phyloP scores from a whole-genome alignment of 2,797 vertebrate species.

The Toxotes lorentzi region DNA sequence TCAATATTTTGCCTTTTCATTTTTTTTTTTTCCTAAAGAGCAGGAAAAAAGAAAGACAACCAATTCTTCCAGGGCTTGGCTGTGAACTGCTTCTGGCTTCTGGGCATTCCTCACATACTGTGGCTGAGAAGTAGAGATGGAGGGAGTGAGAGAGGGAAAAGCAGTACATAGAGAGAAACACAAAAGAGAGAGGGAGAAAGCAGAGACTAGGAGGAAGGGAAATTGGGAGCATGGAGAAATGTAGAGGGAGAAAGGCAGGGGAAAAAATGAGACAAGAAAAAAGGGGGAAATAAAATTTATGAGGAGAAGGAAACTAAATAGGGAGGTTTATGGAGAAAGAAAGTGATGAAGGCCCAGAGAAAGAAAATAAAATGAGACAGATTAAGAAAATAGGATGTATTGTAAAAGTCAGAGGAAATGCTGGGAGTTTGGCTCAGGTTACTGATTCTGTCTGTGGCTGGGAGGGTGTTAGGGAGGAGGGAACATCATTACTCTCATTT shows the following conservation, averaged over 20 bases:
- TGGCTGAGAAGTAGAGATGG: constrained; percentile 32
- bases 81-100: constrained; percentile 44
- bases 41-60: too few species aligned
- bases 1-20: not conserved
- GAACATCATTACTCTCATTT: not conserved
- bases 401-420: constrained; percentile 2
- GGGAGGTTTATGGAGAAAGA: not conserved
- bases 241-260: not conserved
- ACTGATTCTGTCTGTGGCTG: constrained; percentile 2
- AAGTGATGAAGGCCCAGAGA: not conserved
- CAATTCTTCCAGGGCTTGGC: constrained; percentile 28
- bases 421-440: not conserved
- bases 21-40: too few species aligned
- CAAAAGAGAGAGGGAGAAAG: constrained; percentile 6
- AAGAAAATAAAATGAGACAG: not conserved
- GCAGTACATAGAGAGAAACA: constrained; percentile 19
- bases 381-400: not conserved
- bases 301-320: not conserved
- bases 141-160: constrained; percentile 13
- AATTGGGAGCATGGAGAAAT: not conserved
- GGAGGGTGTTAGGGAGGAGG: not conserved
- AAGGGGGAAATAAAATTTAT: not conserved
- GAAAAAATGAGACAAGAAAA: not conserved
- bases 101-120: constrained; percentile 65
- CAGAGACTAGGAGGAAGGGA: not conserved